Evolutionary conservation across 2,113 vertebrate genomes (phyloP).

Genomic region (Barnardius zonarius): DNA sequence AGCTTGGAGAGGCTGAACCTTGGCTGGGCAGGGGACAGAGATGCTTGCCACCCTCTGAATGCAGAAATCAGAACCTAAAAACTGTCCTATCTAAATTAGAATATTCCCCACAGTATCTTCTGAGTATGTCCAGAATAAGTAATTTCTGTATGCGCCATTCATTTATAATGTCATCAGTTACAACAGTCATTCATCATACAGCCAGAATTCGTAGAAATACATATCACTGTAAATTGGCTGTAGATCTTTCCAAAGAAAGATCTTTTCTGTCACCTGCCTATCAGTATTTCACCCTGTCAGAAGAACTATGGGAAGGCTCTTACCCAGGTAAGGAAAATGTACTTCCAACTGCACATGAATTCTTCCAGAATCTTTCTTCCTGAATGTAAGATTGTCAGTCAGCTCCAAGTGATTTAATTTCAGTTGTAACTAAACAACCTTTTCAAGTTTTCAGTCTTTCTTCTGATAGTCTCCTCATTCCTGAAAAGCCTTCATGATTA

Average conservation of each 20-base stretch:
- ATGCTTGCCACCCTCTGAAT: neutral
- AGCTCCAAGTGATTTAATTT: neutral
- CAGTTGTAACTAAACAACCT: neutral
- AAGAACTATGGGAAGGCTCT: neutral
- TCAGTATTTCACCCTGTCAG: neutral
- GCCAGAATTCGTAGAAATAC: neutral
- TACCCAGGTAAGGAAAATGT: neutral
- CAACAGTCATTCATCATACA: neutral
- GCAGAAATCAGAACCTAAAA: neutral
- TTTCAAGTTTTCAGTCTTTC: neutral
- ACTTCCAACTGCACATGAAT: neutral
- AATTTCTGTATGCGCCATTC: neutral
- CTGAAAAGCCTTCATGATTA: neutral
- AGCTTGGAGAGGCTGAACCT: neutral
- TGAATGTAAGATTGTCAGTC: neutral
- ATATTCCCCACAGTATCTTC: neutral
- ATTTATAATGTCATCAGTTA: neutral
- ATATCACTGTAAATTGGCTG: neutral
- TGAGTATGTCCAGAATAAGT: neutral
- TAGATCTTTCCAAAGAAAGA: neutral
- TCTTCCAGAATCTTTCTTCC: neutral
- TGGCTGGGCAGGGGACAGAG: neutral
- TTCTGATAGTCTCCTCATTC: neutral
- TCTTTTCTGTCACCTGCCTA: neutral
- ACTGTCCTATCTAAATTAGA: neutral